Evolutionary conservation across 1,140 invertebrate genomes (phyloP).

Genomic region (Platyscapa corneri): DNA sequence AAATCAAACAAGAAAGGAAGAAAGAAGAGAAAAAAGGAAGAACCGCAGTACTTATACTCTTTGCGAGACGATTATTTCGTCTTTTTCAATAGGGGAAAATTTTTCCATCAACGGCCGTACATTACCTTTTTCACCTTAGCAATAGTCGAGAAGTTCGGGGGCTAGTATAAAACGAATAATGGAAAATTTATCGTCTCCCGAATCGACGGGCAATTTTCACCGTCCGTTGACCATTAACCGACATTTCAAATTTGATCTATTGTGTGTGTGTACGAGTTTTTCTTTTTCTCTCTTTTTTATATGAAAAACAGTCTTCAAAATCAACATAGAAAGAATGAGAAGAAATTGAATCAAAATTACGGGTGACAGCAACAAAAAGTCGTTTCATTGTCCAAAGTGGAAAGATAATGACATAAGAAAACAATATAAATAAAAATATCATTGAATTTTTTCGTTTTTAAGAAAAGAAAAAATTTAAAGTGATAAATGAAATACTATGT

Average conservation of each 20-base stretch:
- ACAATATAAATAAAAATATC: too few species aligned
- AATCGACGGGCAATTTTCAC: conserved; percentile 44
- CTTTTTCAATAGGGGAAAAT: conserved; percentile 41
- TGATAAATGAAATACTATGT: too few species aligned
- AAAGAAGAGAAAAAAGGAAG: not conserved
- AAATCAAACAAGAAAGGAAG: conserved; percentile 30
- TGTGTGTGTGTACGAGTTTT: not conserved
- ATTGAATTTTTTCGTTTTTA: too few species aligned
- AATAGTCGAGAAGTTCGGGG: not conserved
- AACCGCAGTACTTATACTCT: not conserved
- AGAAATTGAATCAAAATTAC: too few species aligned
- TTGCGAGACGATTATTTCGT: conserved; percentile 41
- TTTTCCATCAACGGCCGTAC: conserved; percentile 48
- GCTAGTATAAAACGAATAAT: conserved; percentile 46
- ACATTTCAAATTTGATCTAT: conserved; percentile 26
- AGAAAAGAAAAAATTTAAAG: too few species aligned
- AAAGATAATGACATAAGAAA: not conserved
- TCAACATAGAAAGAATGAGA: conserved; percentile 9
- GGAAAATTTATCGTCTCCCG: conserved; percentile 45
- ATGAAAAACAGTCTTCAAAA: conserved; percentile 1
- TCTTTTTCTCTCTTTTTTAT: not conserved
- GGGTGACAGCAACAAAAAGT: not conserved
- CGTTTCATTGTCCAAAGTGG: not conserved
- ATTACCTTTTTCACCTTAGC: conserved; percentile 42
- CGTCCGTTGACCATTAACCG: conserved; percentile 43